Evolutionary conservation across 1,140 invertebrate species (phyloP), one percentile per base, ranked within the genome.

Genomic region (Solenopsis fugax): DNA sequence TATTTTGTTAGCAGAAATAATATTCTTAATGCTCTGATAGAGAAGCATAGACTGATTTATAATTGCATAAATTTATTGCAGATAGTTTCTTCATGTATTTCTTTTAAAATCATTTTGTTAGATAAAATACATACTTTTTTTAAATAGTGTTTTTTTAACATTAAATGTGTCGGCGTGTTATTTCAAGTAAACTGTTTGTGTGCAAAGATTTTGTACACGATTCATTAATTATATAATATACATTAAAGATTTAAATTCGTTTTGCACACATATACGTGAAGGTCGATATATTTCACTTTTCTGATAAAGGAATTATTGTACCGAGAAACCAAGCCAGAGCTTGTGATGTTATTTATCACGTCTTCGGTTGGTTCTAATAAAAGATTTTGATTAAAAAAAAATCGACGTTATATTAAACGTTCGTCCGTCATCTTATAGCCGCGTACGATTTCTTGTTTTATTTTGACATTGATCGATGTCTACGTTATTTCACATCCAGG

Each of bases 381-480:
- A 80, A 86, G 52, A 50, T 65, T 69, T 81, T 82, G 56, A 9
- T 45, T 77, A 84, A 88, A 86, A 67, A 62, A 90, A 62, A 80
- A 50, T 86, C n/a, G n/a, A 76, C 86, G 76, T 90, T 88, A 90
- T 91, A 91, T 91, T 91, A 90, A 90, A 90, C 89, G 86, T 58
- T 90, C 58, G 87, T 90, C 78, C 48, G 60, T 75, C 50, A 80
- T 88, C 76, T 75, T 62, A 71, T 56, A 87, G 60, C 58, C 64
- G 73, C 85, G 56, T 77, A 58, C 64, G 62, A 56, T 75, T 88
- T 86, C 86, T 86, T 84, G 45, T 81, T 91, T 88, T 88, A 91
- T 91, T 91, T 90, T 88, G 89, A 90, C 89, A 76, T 87, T 91
- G 89, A 91, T 91, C 89, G 89, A 91, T 91, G 89, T 88, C 72